phyloP scores from a whole-genome alignment of 2,797 vertebrate genomes.

The Pipistrellus nathusii region DNA sequence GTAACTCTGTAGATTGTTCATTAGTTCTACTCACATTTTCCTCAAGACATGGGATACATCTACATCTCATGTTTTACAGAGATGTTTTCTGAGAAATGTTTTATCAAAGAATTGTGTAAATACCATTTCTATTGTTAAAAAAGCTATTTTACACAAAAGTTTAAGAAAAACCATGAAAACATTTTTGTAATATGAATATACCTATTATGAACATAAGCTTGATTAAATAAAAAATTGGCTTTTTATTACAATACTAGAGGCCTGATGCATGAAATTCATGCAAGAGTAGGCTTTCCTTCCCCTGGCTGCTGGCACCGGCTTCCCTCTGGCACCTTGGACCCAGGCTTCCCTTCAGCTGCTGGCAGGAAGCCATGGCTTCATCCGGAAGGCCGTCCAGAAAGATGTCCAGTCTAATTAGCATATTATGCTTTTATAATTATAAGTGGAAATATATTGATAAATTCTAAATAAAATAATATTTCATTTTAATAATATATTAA shows the following conservation, averaged over 20 bases:
- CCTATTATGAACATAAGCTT: neutral
- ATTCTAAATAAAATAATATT: neutral
- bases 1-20: neutral
- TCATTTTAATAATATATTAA: constrained; percentile 3
- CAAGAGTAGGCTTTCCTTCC: no score
- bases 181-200: neutral
- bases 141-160: constrained; percentile 21
- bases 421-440: no score
- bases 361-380: no score
- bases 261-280: no score
- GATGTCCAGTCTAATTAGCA: no score
- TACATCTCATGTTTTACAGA: neutral
- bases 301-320: no score
- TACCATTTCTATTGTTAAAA: neutral
- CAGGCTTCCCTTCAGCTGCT: no score
- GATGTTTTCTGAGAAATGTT: neutral
- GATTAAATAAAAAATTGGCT: constrained; percentile 43
- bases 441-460: neutral
- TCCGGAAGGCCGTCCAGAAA: no score
- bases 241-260: neutral
- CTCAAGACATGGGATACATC: neutral
- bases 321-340: no score
- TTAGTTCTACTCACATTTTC: constrained; percentile 3
- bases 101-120: neutral
- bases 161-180: constrained; percentile 17